Conservation (phyloP, 2,888 invertebrate species). For the Buathra laborator region DNA sequence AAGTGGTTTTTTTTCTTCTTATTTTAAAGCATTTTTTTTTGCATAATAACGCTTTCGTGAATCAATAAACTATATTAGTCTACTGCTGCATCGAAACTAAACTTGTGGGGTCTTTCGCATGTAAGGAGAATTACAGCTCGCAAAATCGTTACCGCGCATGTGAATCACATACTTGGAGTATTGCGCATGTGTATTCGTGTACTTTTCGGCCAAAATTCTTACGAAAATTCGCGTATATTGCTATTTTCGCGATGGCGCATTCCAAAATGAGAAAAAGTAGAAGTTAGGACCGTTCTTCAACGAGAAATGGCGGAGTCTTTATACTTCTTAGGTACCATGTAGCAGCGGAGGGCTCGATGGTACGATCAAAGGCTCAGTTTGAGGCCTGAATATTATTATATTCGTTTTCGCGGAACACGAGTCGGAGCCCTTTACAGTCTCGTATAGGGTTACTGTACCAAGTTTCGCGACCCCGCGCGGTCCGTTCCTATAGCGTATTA, state of each 20-base stretch:
- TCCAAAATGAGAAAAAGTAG: conserved; percentile 13
- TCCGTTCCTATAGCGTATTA: conserved; percentile 36
- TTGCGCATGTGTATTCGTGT: background rate
- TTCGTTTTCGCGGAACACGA: conserved; percentile 49
- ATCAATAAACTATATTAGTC: too few relatives aligned
- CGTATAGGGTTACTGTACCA: conserved; percentile 21
- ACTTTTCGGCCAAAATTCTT: background rate
- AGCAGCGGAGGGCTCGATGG: conserved; percentile 39
- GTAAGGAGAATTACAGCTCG: too few relatives aligned
- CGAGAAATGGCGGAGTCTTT: conserved; percentile 28
- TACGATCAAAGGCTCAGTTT: conserved; percentile 64
- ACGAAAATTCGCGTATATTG: conserved; percentile 9
- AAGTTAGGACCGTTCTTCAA: conserved; percentile 21
- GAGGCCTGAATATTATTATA: conserved; percentile 57
- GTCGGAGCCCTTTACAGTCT: conserved; percentile 35
- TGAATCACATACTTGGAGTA: too few relatives aligned
- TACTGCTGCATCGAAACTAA: too few relatives aligned
- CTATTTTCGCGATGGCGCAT: conserved; percentile 47
- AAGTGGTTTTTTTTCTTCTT: too few relatives aligned
- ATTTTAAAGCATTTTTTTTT: too few relatives aligned
- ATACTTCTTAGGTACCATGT: background rate
- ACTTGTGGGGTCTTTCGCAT: too few relatives aligned
- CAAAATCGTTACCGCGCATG: too few relatives aligned
- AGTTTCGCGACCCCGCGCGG: conserved; percentile 30
- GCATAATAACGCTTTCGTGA: too few relatives aligned